Percentiles rank a stretch among this genome's conserved stretches.
phyloP scores from a whole-genome alignment of 2,113 vertebrate species.

The Labeo catla region DNA sequence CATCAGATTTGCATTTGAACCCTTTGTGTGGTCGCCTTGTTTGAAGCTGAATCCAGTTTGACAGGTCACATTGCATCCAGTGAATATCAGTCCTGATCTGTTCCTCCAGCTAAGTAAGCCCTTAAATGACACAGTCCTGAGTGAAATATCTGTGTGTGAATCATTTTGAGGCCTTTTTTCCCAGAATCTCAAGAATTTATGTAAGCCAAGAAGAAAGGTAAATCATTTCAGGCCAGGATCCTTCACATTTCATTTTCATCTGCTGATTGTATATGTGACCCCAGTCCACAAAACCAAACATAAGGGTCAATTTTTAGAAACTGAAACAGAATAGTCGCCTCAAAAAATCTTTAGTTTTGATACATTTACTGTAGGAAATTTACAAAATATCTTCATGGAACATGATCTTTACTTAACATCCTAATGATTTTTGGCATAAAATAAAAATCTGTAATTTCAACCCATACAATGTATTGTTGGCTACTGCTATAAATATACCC shows the following conservation, averaged over 20 bases:
- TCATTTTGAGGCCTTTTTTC: constrained; percentile 1
- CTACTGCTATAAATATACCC: too few relatives aligned
- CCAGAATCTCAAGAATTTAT: constrained; percentile 19
- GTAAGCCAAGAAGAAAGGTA: constrained; percentile 3
- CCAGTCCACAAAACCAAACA: too few relatives aligned
- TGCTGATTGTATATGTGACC: too few relatives aligned
- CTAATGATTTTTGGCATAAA: too few relatives aligned
- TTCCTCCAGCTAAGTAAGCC: constrained; percentile 39
- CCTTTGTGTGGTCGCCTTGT: background rate
- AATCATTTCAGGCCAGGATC: constrained; percentile 2
- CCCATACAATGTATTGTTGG: too few relatives aligned
- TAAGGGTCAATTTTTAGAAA: too few relatives aligned
- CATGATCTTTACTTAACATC: too few relatives aligned
- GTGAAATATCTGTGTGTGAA: constrained; percentile 15
- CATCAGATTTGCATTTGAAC: background rate
- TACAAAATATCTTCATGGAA: too few relatives aligned
- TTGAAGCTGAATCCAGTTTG: constrained; percentile 31
- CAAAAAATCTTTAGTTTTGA: too few relatives aligned
- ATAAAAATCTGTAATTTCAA: too few relatives aligned
- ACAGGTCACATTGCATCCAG: constrained; percentile 45
- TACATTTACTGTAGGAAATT: too few relatives aligned
- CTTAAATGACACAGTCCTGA: constrained; percentile 29
- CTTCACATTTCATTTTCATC: constrained; percentile 10
- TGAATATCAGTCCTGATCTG: constrained; percentile 28
- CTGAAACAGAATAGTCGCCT: too few relatives aligned